A percentile compares a stretch with the other conserved stretches of the same genome.
phyloP scores from a whole-genome alignment of 2,888 invertebrate species.

The Ectobius pallidus region DNA sequence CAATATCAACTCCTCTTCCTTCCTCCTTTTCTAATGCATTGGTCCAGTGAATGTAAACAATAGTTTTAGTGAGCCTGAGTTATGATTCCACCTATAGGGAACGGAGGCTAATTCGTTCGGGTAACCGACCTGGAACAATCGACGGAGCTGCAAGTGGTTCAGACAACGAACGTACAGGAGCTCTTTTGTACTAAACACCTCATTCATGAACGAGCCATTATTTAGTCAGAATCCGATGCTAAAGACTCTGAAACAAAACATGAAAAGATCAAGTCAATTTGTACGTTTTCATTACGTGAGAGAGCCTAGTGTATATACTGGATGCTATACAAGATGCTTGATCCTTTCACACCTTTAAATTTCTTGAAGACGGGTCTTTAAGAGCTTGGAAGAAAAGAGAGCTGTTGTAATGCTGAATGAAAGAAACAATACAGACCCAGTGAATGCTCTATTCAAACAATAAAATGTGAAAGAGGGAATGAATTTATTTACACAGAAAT shows the following conservation, averaged over 20 bases:
- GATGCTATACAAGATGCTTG: not conserved
- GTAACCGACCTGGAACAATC: conserved; percentile 23
- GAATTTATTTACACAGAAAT: no score
- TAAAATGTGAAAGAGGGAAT: no score
- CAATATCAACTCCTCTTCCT: not conserved
- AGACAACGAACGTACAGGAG: conserved; percentile 16
- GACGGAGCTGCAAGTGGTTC: conserved; percentile 19
- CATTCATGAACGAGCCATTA: conserved; percentile 18
- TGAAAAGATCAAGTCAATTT: conserved; percentile 23
- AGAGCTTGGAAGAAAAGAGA: no score
- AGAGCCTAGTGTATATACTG: no score
- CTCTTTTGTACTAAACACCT: conserved; percentile 12
- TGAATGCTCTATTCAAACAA: no score
- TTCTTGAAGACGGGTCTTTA: not conserved
- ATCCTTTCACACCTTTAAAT: not conserved
- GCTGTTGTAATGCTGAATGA: no score
- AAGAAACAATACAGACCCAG: no score
- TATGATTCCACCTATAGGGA: conserved; percentile 1
- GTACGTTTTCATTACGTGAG: conserved; percentile 11
- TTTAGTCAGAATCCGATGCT: conserved; percentile 21
- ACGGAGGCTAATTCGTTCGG: conserved; percentile 2
- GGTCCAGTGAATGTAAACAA: conserved; percentile 3
- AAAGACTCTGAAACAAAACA: conserved; percentile 21
- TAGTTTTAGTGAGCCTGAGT: conserved; percentile 8
- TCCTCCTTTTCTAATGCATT: not conserved